Percentiles rank a stretch among this genome's conserved stretches.
Conservation (phyloP, 2,888 invertebrate genomes). For the Aleiodes alternator region DNA sequence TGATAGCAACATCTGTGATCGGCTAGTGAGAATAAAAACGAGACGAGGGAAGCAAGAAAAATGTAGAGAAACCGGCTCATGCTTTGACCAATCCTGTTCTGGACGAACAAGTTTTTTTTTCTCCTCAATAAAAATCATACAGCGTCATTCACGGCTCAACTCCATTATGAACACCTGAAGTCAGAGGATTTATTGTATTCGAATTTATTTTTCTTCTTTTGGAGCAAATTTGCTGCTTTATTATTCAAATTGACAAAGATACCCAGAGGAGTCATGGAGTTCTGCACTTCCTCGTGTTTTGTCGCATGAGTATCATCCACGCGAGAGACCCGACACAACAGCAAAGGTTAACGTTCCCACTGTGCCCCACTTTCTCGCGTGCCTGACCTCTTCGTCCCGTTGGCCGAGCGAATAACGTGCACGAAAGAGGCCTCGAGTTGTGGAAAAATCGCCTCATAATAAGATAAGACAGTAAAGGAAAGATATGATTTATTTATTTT, state of each 20-base stretch:
- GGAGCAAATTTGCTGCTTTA: not conserved
- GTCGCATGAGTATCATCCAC: conserved; percentile 36
- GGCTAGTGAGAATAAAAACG: not conserved
- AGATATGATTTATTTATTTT: not conserved
- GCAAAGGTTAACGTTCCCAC: conserved; percentile 64
- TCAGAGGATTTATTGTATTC: not conserved
- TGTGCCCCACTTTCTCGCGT: conserved; percentile 64
- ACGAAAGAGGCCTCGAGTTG: not conserved
- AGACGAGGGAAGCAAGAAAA: conserved; percentile 6
- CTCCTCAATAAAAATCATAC: not conserved
- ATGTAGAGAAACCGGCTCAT: conserved; percentile 28
- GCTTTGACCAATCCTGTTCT: conserved; percentile 6
- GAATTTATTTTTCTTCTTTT: conserved; percentile 39
- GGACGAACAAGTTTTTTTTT: conserved; percentile 13
- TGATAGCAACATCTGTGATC: no score
- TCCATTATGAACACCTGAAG: conserved; percentile 8
- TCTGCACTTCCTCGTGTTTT: not conserved
- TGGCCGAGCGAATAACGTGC: conserved; percentile 18
- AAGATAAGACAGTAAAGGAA: not conserved
- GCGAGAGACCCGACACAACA: conserved; percentile 51
- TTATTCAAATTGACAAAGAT: not conserved
- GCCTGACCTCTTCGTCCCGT: conserved; percentile 61
- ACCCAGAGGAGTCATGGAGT: not conserved
- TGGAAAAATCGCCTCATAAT: conserved; percentile 9
- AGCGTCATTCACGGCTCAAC: not conserved